Base-by-base conservation (phyloP, 1,140 invertebrate genomes). In the Lasaia peninsularis region DNA sequence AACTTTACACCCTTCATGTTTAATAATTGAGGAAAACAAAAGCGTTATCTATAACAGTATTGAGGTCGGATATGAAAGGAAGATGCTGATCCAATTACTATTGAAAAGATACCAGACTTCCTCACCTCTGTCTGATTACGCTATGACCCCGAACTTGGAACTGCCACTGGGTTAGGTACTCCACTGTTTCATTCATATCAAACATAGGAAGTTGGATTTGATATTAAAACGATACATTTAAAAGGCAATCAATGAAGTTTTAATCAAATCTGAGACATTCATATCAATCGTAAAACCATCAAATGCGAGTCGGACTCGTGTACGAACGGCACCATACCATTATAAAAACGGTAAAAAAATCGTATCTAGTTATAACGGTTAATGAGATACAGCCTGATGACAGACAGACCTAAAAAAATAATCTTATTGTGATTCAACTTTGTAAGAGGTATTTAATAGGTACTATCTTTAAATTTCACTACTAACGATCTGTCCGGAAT, bases 61-160 rank as follows among this genome's bases (percentile, higher is more conserved):
- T 48, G 44, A 48, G 10, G 44, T 18, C 10, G 44, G 20, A 48
- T 18, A 48, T 48, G 44, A 48, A 48, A 48, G 44, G 44, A 48
- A 48, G 44, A 20, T 16, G 44, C 44, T 48, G 20, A 21, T 48
- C 44, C 44, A 48, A 48, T 48, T 48, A 48, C 44, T 48, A 11
- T 48, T 20, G 18, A 48, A 48, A 48, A 48, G 44, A 18, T 18
- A 21, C 10, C 44, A 18, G 44, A 48, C 44, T 48, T 48, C 44
- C 44, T 48, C 11, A 21, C n/a, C 4, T 11, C 44, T 48, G 20
- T 11, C 44, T 48, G 20, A 48, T 48, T 48, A 48, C 21, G 20
- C 20, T 48, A 10, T 48, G 44, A 20, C 18, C 44, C 40, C 18
- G 20, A 48, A 48, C 44, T 48, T 48, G 11, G 16, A 48, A 48